Percentiles rank a stretch among this genome's conserved stretches.
These are phyloP conservation scores for Syndactyla subalaris DNA, from an alignment of 2,797 vertebrate species.

Conservation along the genomic window DNA sequence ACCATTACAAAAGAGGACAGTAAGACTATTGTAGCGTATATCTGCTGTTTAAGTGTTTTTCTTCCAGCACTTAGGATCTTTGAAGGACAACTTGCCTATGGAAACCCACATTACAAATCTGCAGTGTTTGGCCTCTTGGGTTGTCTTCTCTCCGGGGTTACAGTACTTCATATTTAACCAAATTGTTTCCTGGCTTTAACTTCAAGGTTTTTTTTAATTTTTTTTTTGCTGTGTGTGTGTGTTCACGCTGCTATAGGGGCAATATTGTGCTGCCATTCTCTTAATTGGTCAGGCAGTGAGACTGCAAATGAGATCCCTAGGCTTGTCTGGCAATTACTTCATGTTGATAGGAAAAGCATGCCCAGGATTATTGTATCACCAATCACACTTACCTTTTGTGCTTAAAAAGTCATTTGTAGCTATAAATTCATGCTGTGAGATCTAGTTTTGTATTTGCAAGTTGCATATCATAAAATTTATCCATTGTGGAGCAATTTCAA, in stretches of 20 bases:
- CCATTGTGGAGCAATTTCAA: slow-evolving; percentile 12
- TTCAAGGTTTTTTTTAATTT: neutral
- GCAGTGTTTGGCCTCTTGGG: neutral
- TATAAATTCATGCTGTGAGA: slow-evolving; percentile 43
- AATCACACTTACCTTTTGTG: slow-evolving; percentile 38
- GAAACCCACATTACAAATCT: neutral
- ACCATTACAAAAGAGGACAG: neutral
- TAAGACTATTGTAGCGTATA: neutral
- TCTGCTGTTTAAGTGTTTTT: neutral
- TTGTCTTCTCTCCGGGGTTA: neutral
- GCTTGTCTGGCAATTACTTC: slow-evolving; percentile 28
- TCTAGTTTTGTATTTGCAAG: slow-evolving; percentile 15
- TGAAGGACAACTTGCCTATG: neutral
- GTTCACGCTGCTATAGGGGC: neutral
- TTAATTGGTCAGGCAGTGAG: slow-evolving; percentile 48
- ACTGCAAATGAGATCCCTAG: slow-evolving; percentile 48
- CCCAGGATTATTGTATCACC: slow-evolving; percentile 23
- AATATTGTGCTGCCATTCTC: neutral
- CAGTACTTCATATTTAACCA: neutral
- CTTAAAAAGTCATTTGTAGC: slow-evolving; percentile 52
- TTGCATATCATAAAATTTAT: neutral
- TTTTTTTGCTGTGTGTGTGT: neutral
- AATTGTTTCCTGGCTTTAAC: neutral
- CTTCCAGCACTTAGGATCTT: neutral
- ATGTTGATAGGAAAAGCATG: slow-evolving; percentile 31